These are phyloP conservation scores for Hyles lineata DNA, from an alignment of 2,888 invertebrate species.

Conservation along the genomic window DNA sequence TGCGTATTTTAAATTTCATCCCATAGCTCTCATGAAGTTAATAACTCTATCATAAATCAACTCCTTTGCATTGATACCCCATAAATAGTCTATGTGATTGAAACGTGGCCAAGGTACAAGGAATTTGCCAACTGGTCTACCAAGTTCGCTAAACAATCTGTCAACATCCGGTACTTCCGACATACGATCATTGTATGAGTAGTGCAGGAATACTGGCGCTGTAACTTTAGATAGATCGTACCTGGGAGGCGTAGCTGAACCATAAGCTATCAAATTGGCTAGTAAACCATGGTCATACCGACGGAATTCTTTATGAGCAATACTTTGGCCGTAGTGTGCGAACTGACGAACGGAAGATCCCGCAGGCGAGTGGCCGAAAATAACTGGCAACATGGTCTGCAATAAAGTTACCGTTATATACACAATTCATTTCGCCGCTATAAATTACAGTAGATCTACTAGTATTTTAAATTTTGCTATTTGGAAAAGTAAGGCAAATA, in stretches of 20 bases:
- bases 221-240: constrained; percentile 85
- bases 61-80: constrained; percentile 86
- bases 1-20: too few relatives aligned
- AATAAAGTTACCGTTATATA: constrained; percentile 35
- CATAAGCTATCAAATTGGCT: constrained; percentile 83
- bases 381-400: constrained; percentile 88
- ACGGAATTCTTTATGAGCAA: constrained; percentile 79
- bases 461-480: too few relatives aligned
- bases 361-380: constrained; percentile 88
- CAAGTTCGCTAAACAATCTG: constrained; percentile 79
- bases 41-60: constrained; percentile 85
- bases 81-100: constrained; percentile 89
- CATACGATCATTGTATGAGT: constrained; percentile 87
- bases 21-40: constrained; percentile 76
- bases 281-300: constrained; percentile 84
- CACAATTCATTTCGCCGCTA: too few relatives aligned
- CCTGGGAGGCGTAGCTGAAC: constrained; percentile 80
- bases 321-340: constrained; percentile 89
- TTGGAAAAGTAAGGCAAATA: too few relatives aligned
- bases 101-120: constrained; percentile 84
- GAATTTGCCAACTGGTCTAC: constrained; percentile 83
- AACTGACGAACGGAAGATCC: constrained; percentile 89
- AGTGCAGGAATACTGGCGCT: constrained; percentile 87
- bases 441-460: too few relatives aligned
- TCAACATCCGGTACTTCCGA: constrained; percentile 84